A percentile compares a stretch with the other conserved stretches of the same genome.
Conservation (phyloP, 2,113 vertebrate species). For the Silurus meridionalis region DNA sequence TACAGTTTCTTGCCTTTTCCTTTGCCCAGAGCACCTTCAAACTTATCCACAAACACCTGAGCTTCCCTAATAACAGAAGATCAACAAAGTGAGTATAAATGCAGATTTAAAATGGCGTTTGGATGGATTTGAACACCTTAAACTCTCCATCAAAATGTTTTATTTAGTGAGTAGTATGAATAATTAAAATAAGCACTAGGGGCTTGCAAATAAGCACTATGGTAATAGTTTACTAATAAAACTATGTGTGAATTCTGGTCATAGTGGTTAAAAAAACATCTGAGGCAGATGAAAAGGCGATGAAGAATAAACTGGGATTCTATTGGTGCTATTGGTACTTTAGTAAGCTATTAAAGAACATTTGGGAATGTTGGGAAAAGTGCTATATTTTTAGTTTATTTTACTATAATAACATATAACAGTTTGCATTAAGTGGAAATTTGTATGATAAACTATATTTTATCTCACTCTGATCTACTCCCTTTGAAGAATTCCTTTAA, state of each 20-base stretch:
- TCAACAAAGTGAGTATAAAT: neutral
- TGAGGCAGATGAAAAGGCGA: neutral
- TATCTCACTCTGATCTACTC: neutral
- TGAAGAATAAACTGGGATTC: neutral
- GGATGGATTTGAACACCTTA: neutral
- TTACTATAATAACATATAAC: neutral
- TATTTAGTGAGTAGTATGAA: neutral
- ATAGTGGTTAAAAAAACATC: neutral
- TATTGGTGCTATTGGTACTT: neutral
- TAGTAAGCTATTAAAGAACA: neutral
- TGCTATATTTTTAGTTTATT: too few relatives aligned
- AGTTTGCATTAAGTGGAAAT: neutral
- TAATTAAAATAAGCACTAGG: neutral
- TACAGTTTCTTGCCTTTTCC: constrained; percentile 91
- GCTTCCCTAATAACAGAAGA: constrained; percentile 79
- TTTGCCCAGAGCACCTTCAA: constrained; percentile 95
- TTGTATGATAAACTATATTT: neutral
- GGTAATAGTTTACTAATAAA: neutral
- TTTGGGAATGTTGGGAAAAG: neutral
- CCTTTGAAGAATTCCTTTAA: neutral
- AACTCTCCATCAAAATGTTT: neutral
- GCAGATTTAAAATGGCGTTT: neutral
- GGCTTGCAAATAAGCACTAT: neutral
- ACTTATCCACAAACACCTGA: constrained; percentile 93
- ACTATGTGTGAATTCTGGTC: too few relatives aligned